These are phyloP conservation scores for Adelphocoris suturalis DNA, from an alignment of 2,888 invertebrate genomes.

Conservation along the genomic window DNA sequence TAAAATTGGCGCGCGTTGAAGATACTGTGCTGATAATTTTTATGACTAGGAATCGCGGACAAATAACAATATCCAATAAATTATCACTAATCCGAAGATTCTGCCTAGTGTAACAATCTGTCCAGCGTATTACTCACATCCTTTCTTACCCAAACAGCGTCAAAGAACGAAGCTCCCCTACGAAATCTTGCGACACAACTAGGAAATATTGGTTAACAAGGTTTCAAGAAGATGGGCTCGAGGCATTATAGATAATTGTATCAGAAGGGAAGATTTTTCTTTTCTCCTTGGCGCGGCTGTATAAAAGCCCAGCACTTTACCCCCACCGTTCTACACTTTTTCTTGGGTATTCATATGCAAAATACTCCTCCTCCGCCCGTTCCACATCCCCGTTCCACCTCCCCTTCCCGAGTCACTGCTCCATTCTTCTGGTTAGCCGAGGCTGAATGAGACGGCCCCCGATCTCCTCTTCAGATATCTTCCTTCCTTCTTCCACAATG, in stretches of 20 bases:
- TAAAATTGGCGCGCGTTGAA: no score
- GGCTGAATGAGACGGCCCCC: constrained; percentile 51
- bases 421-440: constrained; percentile 68
- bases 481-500: constrained; percentile 36
- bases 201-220: constrained; percentile 28
- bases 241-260: constrained; percentile 63
- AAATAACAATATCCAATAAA: no score
- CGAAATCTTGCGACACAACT: background rate
- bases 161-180: background rate
- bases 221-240: constrained; percentile 16
- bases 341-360: constrained; percentile 63
- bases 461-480: constrained; percentile 60
- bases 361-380: background rate
- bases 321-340: constrained; percentile 19
- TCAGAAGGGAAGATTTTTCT: constrained; percentile 57
- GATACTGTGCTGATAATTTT: no score
- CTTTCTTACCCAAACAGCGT: background rate
- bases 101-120: no score
- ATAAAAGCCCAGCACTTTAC: constrained; percentile 19
- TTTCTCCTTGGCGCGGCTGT: background rate
- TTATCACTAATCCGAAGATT: no score
- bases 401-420: background rate
- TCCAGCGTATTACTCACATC: no score
- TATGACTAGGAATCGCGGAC: no score
- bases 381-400: background rate